Base-by-base conservation (phyloP, 2,888 invertebrate genomes). In the Schrankia costaestrigalis region DNA sequence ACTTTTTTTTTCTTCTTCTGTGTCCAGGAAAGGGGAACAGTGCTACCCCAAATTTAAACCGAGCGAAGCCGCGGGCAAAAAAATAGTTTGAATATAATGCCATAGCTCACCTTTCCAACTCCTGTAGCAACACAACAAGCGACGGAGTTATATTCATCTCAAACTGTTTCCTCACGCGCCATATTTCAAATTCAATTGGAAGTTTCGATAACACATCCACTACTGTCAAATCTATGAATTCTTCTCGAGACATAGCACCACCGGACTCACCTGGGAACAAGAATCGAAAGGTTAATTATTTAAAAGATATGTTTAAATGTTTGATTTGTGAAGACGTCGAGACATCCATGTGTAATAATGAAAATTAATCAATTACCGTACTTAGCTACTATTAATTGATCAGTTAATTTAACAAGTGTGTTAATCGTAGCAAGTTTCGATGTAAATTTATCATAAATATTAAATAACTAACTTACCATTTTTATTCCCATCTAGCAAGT, bases 101-200 rank as follows among this genome's bases (percentile, higher is more conserved):
- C n/a, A n/a, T 6, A 23, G 14, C 10, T 13, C 13, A 84, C 87
- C 96, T 90, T 62, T 97, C 96, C 21, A 97, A 76, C 74, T 97
- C 95, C 86, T 97, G 97, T 31, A 97, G 88, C 29, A 97, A 79
- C 1, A 97, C 97, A 9, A 97, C 93, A 0, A 94, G 91, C 0
- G 95, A 93, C 1, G 97, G 97, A 3, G 94, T 92, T 55, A 97
- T 92, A 50, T 91, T 91, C 79, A 94, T 86, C 61, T 95, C 95
- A 68, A 93, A 94, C 66, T 91, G 91, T 71, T 94, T 94, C 48
- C 94, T 90, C 15, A 96, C 92, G 69, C 93, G 93, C 89, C 93
- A 93, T 27, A 96, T 89, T 76, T 97, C 96, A 72, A 93, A 97
- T 46, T 90, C 88, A 7, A 74, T 71, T 0, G 97, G 97, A 31